Percentiles rank a stretch among this genome's conserved stretches.
Conservation (phyloP, 2,888 invertebrate species). For the Pterostichus niger region DNA sequence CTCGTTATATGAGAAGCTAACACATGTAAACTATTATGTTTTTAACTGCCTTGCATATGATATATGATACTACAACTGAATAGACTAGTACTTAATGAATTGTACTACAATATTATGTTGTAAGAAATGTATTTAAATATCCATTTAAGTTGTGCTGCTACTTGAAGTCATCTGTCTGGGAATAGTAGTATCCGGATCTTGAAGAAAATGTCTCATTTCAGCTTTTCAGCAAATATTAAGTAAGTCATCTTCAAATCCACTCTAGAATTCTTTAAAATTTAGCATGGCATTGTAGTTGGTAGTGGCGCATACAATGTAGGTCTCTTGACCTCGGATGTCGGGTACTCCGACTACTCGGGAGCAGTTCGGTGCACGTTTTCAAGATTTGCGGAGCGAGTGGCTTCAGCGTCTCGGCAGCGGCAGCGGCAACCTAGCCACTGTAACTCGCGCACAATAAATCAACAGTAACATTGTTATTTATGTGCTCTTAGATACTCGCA, state of each 20-base stretch:
- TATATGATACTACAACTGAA: too few species aligned
- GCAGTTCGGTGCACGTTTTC: constrained; percentile 45
- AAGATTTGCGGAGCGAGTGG: constrained; percentile 63
- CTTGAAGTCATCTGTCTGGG: too few species aligned
- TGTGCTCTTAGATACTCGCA: constrained; percentile 58
- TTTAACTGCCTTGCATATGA: too few species aligned
- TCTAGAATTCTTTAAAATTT: constrained; percentile 13
- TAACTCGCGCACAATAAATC: constrained; percentile 59
- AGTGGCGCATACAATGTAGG: constrained; percentile 39
- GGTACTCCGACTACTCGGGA: constrained; percentile 16
- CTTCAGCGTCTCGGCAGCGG: background rate
- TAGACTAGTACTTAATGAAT: too few species aligned
- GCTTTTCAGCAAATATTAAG: background rate
- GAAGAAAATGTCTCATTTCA: too few species aligned
- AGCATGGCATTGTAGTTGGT: constrained; percentile 20
- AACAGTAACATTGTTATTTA: constrained; percentile 66
- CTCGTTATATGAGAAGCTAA: too few species aligned
- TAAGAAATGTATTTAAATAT: too few species aligned
- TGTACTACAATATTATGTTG: too few species aligned
- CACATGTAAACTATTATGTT: too few species aligned
- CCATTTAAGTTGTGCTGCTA: too few species aligned
- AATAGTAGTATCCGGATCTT: too few species aligned
- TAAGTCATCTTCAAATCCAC: background rate
- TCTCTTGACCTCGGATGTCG: constrained; percentile 38
- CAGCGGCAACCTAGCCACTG: constrained; percentile 51